A percentile compares a stretch with the other conserved stretches of the same genome.
These are phyloP conservation scores for Apodemus sylvaticus DNA, from an alignment of 2,113 vertebrate species.

Conservation along the genomic window DNA sequence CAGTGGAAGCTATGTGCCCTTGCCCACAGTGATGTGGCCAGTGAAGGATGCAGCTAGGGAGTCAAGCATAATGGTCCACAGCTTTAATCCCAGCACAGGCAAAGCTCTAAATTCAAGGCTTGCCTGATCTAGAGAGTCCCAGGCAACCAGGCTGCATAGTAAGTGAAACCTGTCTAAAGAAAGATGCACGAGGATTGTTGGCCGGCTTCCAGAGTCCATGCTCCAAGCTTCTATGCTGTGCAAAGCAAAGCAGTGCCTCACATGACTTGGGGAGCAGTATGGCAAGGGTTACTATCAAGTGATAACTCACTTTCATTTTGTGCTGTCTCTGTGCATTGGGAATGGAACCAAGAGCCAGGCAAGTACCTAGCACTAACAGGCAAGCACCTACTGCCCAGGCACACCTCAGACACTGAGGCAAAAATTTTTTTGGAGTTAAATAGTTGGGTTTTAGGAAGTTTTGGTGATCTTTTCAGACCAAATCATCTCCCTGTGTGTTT, in stretches of 20 bases:
- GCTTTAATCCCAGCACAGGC: background rate
- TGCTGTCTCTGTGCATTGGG: background rate
- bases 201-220: background rate
- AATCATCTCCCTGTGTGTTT: constrained; percentile 15
- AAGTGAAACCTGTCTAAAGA: background rate
- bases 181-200: background rate
- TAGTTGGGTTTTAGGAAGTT: background rate
- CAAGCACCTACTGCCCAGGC: background rate
- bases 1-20: background rate
- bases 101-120: background rate
- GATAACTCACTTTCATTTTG: background rate
- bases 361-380: background rate
- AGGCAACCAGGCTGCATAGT: background rate
- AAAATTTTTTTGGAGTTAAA: background rate
- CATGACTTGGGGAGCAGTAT: background rate
- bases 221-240: background rate
- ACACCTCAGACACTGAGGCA: background rate
- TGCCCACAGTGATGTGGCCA: background rate
- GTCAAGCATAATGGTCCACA: background rate
- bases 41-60: background rate
- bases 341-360: background rate
- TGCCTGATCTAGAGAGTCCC: background rate
- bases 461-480: background rate
- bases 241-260: background rate
- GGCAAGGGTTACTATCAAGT: background rate